These are phyloP conservation scores for Thereva nobilitata DNA, from an alignment of 2,888 invertebrate species.

Conservation along the genomic window DNA sequence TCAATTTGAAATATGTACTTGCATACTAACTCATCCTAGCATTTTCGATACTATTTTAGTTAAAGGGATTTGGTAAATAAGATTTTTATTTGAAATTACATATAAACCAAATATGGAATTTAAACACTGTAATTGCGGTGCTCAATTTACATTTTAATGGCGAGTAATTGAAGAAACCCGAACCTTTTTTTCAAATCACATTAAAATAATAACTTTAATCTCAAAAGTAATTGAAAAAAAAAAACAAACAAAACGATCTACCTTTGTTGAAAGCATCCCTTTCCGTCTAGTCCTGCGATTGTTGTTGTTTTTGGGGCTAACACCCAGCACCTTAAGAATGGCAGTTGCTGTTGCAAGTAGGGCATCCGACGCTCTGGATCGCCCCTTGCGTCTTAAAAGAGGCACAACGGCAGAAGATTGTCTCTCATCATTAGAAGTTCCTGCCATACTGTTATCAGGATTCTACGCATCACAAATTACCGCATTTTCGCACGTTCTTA, in stretches of 20 bases:
- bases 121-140: too few species aligned
- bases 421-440: neutral
- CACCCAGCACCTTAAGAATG: conserved; percentile 28
- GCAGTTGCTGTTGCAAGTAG: conserved; percentile 32
- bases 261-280: neutral
- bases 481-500: neutral
- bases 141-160: too few species aligned
- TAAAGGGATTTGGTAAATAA: too few species aligned
- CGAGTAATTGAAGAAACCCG: too few species aligned
- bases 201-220: neutral
- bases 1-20: too few species aligned
- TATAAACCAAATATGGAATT: too few species aligned
- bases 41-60: too few species aligned
- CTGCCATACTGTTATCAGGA: neutral
- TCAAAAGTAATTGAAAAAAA: neutral
- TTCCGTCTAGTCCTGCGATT: neutral
- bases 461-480: neutral
- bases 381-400: conserved; percentile 18
- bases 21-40: too few species aligned
- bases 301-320: neutral
- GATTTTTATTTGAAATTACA: too few species aligned
- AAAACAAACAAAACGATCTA: too few species aligned
- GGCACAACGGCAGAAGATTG: conserved; percentile 2
- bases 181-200: neutral
- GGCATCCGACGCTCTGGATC: conserved; percentile 32